phyloP scores from a whole-genome alignment of 2,113 vertebrate species.

The Peromyscus californicus region DNA sequence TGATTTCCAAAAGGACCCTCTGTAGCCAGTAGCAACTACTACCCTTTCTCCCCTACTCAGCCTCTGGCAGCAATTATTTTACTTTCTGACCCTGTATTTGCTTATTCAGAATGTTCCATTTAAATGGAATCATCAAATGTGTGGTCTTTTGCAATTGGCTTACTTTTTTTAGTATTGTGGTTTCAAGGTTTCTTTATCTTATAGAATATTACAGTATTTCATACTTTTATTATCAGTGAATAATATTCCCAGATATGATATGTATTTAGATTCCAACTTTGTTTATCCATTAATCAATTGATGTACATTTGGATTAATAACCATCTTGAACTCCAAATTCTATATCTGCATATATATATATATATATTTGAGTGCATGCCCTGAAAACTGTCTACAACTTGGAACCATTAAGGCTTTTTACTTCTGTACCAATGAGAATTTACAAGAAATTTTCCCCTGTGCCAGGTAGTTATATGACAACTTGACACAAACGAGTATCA shows the following conservation, averaged over 20 bases:
- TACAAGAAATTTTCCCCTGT: not conserved
- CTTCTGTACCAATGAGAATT: not conserved
- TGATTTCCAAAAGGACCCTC: not conserved
- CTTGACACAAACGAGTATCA: not conserved
- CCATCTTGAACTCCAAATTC: not conserved
- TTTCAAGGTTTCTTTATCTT: slow-evolving; percentile 44
- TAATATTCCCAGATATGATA: not conserved
- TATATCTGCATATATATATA: not conserved
- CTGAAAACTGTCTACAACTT: not conserved
- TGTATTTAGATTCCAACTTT: not conserved
- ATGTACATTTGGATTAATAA: slow-evolving; percentile 8
- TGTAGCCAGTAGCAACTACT: not conserved
- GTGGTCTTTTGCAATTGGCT: not conserved
- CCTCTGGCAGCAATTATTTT: not conserved
- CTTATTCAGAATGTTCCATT: not conserved
- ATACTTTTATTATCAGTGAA: not conserved
- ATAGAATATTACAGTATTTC: not conserved
- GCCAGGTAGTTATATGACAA: not conserved
- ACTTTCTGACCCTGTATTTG: not conserved
- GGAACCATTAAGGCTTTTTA: not conserved
- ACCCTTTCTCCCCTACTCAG: fast-evolving
- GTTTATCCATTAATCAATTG: slow-evolving; percentile 2
- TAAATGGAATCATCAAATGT: not conserved
- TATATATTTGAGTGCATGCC: not conserved
- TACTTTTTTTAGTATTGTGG: not conserved